These are phyloP conservation scores for Calameuta idolon DNA, from an alignment of 2,888 invertebrate species.

Conservation along the genomic window DNA sequence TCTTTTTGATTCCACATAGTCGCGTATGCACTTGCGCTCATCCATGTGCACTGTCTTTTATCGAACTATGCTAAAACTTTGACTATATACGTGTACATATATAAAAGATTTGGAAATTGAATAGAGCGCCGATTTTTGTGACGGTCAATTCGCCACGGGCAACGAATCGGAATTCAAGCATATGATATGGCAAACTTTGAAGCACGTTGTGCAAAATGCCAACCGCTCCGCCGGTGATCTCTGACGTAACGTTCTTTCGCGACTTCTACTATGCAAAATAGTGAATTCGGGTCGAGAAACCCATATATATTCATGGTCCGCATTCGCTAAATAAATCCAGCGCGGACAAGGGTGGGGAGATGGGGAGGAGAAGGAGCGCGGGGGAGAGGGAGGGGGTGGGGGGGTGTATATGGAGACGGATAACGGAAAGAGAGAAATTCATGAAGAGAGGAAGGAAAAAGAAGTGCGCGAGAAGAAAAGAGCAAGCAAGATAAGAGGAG, in stretches of 20 bases:
- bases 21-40: background rate
- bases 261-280: slow-evolving; percentile 19
- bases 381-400: background rate
- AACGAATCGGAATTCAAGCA: background rate
- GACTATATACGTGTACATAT: background rate
- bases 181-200: slow-evolving; percentile 37
- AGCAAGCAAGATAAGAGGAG: background rate
- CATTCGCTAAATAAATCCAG: slow-evolving; percentile 43
- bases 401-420: background rate
- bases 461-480: background rate
- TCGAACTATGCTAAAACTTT: background rate
- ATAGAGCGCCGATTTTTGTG: background rate
- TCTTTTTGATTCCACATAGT: background rate
- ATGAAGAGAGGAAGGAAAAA: background rate
- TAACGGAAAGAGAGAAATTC: slow-evolving; percentile 21
- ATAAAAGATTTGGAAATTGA: background rate
- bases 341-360: slow-evolving; percentile 4
- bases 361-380: background rate
- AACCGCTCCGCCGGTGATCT: slow-evolving; percentile 44
- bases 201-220: slow-evolving; percentile 46
- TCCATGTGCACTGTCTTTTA: background rate
- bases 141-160: background rate
- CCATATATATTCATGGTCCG: slow-evolving; percentile 52
- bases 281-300: slow-evolving; percentile 45
- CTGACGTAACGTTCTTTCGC: slow-evolving; percentile 43